phyloP scores from a whole-genome alignment of 2,888 invertebrate species.

The Camponotus fellah region DNA sequence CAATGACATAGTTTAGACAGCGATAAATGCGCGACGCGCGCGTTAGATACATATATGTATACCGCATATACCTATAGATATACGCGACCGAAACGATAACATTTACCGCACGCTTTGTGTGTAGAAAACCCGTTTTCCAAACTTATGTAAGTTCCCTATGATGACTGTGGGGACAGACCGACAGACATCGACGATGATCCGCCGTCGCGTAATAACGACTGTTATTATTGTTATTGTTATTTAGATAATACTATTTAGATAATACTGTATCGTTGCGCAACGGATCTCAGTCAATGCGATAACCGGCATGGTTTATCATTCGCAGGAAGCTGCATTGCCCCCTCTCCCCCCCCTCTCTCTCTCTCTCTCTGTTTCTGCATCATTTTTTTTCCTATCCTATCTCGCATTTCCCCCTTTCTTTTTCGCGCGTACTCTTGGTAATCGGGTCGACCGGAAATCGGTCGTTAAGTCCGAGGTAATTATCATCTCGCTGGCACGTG shows the following conservation, averaged over 20 bases:
- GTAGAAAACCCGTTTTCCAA: slow-evolving; percentile 32
- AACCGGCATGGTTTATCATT: slow-evolving; percentile 66
- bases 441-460: slow-evolving; percentile 48
- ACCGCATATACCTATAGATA: not conserved
- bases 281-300: slow-evolving; percentile 62
- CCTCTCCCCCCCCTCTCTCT: not conserved
- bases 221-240: slow-evolving; percentile 69
- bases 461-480: slow-evolving; percentile 45
- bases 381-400: not conserved
- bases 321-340: slow-evolving; percentile 51
- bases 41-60: slow-evolving; percentile 24
- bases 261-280: slow-evolving; percentile 65
- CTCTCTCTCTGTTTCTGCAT: not conserved
- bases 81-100: slow-evolving; percentile 28
- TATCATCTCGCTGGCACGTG: slow-evolving; percentile 41
- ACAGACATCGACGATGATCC: slow-evolving; percentile 2
- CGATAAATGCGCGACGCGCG: slow-evolving; percentile 43
- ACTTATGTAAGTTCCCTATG: slow-evolving; percentile 26
- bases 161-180: not conserved
- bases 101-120: slow-evolving; percentile 26
- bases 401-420: not conserved
- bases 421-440: not conserved
- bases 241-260: slow-evolving; percentile 65
- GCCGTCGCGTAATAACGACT: slow-evolving; percentile 29
- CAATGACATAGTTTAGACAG: slow-evolving; percentile 63